Percentiles rank a stretch among this genome's conserved stretches.
Evolutionary conservation across 1,140 invertebrate species (phyloP).

Genomic region (Sarcophaga bullata): DNA sequence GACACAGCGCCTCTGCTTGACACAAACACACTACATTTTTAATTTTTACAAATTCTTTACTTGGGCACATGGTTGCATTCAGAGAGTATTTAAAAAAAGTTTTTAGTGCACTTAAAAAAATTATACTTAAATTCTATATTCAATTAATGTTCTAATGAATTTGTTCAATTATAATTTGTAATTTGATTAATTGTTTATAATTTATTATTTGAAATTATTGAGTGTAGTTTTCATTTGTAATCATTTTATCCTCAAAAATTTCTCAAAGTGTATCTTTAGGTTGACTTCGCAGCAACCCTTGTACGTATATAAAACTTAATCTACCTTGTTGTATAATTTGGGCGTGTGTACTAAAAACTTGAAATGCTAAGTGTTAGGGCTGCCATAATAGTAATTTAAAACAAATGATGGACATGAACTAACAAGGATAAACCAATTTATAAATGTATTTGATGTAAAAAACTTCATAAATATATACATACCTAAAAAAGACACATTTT

Average conservation of each 20-base stretch:
- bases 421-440: too few species aligned
- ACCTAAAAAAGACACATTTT: too few species aligned
- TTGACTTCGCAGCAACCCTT: not conserved
- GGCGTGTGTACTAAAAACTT: slow-evolving; percentile 35
- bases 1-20: slow-evolving; percentile 31
- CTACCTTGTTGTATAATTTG: slow-evolving; percentile 16
- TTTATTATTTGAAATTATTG: too few species aligned
- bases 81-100: not conserved
- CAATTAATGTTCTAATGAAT: too few species aligned
- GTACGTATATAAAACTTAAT: not conserved
- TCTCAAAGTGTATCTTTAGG: not conserved
- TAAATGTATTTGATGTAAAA: too few species aligned
- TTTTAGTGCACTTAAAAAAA: slow-evolving; percentile 9
- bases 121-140: not conserved
- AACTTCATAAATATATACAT: too few species aligned
- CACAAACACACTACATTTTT: slow-evolving; percentile 39
- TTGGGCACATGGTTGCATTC: not conserved
- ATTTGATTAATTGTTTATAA: too few species aligned
- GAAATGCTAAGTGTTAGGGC: slow-evolving; percentile 24
- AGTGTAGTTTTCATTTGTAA: too few species aligned
- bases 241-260: not conserved
- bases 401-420: too few species aligned
- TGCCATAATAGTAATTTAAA: not conserved
- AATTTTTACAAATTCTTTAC: slow-evolving; percentile 5
- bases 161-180: too few species aligned